Percentiles rank a stretch among this genome's conserved stretches.
These are phyloP conservation scores for Mugil cephalus DNA, from an alignment of 2,113 vertebrate genomes.

Conservation along the genomic window DNA sequence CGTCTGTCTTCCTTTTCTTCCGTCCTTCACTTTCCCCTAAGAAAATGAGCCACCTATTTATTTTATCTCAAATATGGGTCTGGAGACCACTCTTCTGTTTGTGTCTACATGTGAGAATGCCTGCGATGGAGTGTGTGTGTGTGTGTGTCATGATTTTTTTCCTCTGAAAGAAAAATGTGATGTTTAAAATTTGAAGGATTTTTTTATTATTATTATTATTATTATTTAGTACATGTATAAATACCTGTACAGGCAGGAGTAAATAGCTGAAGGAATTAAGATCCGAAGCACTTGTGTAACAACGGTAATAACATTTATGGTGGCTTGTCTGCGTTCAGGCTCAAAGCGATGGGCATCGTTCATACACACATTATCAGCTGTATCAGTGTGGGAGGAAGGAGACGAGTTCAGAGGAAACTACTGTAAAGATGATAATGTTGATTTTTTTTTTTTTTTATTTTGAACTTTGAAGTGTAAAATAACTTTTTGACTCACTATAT, in stretches of 20 bases:
- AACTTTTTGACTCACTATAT: conserved; percentile 99
- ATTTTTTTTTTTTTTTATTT: conserved; percentile 91
- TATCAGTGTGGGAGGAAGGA: conserved; percentile 49
- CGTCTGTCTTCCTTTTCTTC: conserved; percentile 28
- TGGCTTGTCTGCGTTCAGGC: conserved; percentile 66
- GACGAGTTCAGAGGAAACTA: conserved; percentile 88
- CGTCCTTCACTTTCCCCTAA: conserved; percentile 23
- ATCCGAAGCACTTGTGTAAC: conserved; percentile 61
- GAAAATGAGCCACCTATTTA: conserved; percentile 76
- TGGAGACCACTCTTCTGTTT: conserved; percentile 72
- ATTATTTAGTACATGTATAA: conserved; percentile 55
- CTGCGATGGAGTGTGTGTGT: conserved; percentile 5
- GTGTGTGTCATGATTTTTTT: conserved; percentile 40
- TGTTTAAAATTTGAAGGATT: conserved; percentile 50
- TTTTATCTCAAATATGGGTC: conserved; percentile 72
- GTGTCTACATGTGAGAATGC: conserved; percentile 45
- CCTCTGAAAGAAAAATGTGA: conserved; percentile 59
- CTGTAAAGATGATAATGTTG: conserved; percentile 98
- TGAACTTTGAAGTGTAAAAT: conserved; percentile 97
- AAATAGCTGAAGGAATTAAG: conserved; percentile 34
- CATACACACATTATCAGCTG: conserved; percentile 81
- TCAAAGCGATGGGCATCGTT: conserved; percentile 42
- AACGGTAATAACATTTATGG: conserved; percentile 32
- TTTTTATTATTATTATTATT: conserved; percentile 26
- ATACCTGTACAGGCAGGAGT: conserved; percentile 63